Base-by-base conservation (phyloP, 2,797 vertebrate species). In the Cottoperca gobio region DNA sequence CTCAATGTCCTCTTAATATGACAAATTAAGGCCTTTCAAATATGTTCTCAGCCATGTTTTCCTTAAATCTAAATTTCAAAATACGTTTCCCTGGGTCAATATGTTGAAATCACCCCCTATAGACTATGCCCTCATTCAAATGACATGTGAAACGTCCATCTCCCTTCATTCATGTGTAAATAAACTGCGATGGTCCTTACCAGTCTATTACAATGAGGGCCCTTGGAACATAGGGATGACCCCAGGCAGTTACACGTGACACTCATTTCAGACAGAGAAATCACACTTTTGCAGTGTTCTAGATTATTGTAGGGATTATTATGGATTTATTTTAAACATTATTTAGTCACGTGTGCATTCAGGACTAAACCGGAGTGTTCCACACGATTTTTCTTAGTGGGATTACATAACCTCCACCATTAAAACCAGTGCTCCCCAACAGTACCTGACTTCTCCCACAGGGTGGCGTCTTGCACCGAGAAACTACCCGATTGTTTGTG, bases 361-460 rank as follows among this genome's bases (percentile, higher is more conserved):
- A 48, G 7, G 21, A 17, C 5, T n/a, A 54, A 85, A 73, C 50
- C 55, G 53, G 68, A 35, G 6, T 60, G 45, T 35, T 28, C 19
- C 67, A 40, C 54, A 17, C 2, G 2, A 53, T 28, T 48, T 49
- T 55, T 57, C 42, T 54, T 60, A 6, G 9, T 65, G 8, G 12
- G 7, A 53, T 92, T 90, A 85, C 71, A 70, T 83, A 90, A 91
- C 3, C 4, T 65, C 14, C 33, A 42, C 64, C 26, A 62, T 45
- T 49, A n/a, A 71, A 81, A 71, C 76, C 83, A 74, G 61, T 49
- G 1, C 2, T 33, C 31, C 13, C 2, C 9, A 3, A 35, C 49
- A 28, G 55, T 61, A 1, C n/a, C 31, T 0, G 0, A 9, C 1
- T 33, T 43, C 8, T 0, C 58, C 78, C 91, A 73, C 89, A 33